Evolutionary conservation across 2,888 invertebrate genomes (phyloP).

Genomic region (Caenorhabditis wallacei): DNA sequence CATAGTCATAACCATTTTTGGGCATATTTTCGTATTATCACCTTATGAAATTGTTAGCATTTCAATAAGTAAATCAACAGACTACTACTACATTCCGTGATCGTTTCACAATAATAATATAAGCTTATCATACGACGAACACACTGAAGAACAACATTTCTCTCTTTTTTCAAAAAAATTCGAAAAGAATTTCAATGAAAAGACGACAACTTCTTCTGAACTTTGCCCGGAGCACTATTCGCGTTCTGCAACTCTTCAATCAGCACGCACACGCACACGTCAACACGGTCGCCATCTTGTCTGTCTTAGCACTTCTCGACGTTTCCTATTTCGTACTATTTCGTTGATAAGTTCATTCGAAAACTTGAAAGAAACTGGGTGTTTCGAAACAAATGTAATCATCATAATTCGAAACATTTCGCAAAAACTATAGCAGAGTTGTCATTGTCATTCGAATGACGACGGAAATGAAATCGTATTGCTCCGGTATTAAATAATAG

Average conservation of each 20-base stretch:
- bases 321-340: constrained; percentile 4
- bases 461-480: constrained; percentile 18
- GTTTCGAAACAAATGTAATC: constrained; percentile 23
- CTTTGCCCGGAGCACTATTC: constrained; percentile 39
- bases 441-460: constrained; percentile 25
- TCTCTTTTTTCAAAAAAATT: background rate
- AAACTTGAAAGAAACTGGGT: constrained; percentile 5
- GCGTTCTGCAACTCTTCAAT: constrained; percentile 21
- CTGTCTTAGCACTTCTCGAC: constrained; percentile 24
- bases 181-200: constrained; percentile 34
- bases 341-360: constrained; percentile 43
- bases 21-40: constrained; percentile 31
- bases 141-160: background rate
- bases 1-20: constrained; percentile 31
- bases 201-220: constrained; percentile 18
- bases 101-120: constrained; percentile 43
- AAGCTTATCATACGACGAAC: constrained; percentile 41
- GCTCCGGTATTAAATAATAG: constrained; percentile 8
- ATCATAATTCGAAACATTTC: constrained; percentile 26
- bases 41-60: constrained; percentile 49
- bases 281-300: constrained; percentile 49
- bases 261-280: constrained; percentile 37
- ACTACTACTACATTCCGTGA: constrained; percentile 9
- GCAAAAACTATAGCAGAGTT: constrained; percentile 24
- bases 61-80: constrained; percentile 9